Evolutionary conservation across 2,888 invertebrate genomes (phyloP).

Genomic region (Lissonota sp.): DNA sequence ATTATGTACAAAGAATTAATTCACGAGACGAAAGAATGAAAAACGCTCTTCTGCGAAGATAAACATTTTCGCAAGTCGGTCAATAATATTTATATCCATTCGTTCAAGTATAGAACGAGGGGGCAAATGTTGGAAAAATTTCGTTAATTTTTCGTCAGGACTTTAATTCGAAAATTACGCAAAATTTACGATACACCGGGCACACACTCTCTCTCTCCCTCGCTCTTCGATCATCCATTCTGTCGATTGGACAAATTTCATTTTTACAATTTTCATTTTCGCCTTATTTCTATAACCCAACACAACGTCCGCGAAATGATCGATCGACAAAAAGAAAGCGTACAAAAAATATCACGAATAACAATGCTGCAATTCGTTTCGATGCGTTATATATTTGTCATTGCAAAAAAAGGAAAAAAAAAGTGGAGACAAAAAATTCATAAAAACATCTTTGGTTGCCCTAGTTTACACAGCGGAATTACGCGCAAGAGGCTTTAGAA

Average conservation of each 20-base stretch:
- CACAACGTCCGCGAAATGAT: slow-evolving; percentile 31
- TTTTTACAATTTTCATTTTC: slow-evolving; percentile 28
- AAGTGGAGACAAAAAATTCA: slow-evolving; percentile 64
- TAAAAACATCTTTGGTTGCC: slow-evolving; percentile 81
- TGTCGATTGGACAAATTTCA: slow-evolving; percentile 3
- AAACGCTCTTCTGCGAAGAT: slow-evolving; percentile 16
- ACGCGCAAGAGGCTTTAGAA: slow-evolving; percentile 67
- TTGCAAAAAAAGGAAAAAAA: slow-evolving; percentile 64
- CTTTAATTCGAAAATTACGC: slow-evolving; percentile 16
- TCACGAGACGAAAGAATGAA: slow-evolving; percentile 31
- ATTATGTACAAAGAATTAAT: slow-evolving; percentile 38
- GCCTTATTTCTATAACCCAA: slow-evolving; percentile 1
- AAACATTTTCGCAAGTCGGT: slow-evolving; percentile 41
- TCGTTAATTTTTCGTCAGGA: slow-evolving; percentile 31
- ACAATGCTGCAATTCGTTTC: slow-evolving; percentile 52
- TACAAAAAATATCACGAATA: slow-evolving; percentile 54
- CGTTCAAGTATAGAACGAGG: neutral
- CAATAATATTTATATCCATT: slow-evolving; percentile 29
- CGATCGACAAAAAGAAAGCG: slow-evolving; percentile 49
- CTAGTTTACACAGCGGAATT: slow-evolving; percentile 73
- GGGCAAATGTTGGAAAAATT: neutral
- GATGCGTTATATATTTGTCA: slow-evolving; percentile 44
- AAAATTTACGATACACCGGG: neutral
- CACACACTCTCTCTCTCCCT: neutral
- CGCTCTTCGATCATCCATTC: neutral